Conservation (phyloP, 2,113 vertebrate species). For the Uria lomvia region DNA sequence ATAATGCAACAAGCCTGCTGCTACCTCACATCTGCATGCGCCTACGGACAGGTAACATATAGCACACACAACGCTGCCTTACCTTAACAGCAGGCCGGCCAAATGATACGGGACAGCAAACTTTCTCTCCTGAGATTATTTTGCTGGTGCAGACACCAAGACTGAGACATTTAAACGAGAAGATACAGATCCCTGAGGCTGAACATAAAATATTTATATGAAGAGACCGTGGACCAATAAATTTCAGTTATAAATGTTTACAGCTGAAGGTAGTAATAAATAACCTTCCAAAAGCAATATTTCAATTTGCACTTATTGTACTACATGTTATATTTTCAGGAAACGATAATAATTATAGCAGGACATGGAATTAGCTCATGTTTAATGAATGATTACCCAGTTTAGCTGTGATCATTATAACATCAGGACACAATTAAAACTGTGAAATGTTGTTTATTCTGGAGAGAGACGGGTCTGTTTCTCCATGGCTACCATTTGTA, state of each 20-base stretch:
- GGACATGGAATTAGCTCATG: conserved; percentile 66
- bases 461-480: background rate
- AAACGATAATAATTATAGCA: conserved; percentile 73
- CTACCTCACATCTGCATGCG: background rate
- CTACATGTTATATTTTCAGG: conserved; percentile 64
- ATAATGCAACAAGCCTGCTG: background rate
- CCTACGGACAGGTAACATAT: background rate
- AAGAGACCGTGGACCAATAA: conserved; percentile 71
- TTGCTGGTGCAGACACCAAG: conserved; percentile 59
- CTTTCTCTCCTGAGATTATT: conserved; percentile 59
- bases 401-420: conserved; percentile 62
- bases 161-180: conserved; percentile 69
- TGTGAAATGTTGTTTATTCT: conserved; percentile 52
- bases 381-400: conserved; percentile 72
- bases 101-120: conserved; percentile 52
- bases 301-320: conserved; percentile 72
- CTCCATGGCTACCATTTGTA: background rate
- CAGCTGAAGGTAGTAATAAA: conserved; percentile 74
- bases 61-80: background rate
- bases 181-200: conserved; percentile 72
- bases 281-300: conserved; percentile 72
- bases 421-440: conserved; percentile 52
- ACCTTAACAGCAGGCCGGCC: conserved; percentile 32
- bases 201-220: conserved; percentile 79
- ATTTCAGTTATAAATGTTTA: conserved; percentile 77